Evolutionary conservation across 1,140 invertebrate species (phyloP).

Genomic region (Halyomorpha halys): DNA sequence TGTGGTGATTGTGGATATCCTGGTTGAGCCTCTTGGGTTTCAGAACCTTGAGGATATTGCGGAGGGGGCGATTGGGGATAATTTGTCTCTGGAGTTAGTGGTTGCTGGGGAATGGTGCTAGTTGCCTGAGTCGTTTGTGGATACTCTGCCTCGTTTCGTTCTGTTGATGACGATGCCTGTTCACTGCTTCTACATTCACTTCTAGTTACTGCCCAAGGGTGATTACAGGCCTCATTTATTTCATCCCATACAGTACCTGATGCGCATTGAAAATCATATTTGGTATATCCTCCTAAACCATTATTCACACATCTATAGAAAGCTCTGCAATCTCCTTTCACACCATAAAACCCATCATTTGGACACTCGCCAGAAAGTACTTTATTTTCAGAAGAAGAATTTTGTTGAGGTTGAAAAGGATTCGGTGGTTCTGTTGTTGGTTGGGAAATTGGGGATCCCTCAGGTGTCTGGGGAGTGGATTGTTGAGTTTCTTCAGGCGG

Average conservation of each 20-base stretch:
- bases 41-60: conserved; percentile 1
- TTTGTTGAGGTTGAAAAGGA: conserved; percentile 25
- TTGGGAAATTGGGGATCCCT: neutral
- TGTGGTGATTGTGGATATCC: conserved; percentile 23
- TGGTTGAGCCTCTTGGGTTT: conserved; percentile 5
- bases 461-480: too few relatives aligned
- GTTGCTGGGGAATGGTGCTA: neutral
- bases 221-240: conserved; percentile 48
- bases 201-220: conserved; percentile 43
- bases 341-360: conserved; percentile 45
- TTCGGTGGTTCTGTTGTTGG: conserved; percentile 21
- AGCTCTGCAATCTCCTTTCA: conserved; percentile 48
- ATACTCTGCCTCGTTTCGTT: neutral
- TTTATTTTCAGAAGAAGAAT: conserved; percentile 12
- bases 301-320: conserved; percentile 57
- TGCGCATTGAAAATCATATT: conserved; percentile 52
- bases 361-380: conserved; percentile 23
- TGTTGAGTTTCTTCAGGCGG: too few relatives aligned
- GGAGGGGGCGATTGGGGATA: neutral
- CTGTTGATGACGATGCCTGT: conserved; percentile 6
- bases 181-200: conserved; percentile 27
- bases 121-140: neutral
- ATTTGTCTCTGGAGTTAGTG: neutral
- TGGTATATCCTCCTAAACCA: conserved; percentile 43
- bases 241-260: conserved; percentile 55